Base-by-base conservation (phyloP, 2,113 vertebrate species). In the Anolis sagrei region DNA sequence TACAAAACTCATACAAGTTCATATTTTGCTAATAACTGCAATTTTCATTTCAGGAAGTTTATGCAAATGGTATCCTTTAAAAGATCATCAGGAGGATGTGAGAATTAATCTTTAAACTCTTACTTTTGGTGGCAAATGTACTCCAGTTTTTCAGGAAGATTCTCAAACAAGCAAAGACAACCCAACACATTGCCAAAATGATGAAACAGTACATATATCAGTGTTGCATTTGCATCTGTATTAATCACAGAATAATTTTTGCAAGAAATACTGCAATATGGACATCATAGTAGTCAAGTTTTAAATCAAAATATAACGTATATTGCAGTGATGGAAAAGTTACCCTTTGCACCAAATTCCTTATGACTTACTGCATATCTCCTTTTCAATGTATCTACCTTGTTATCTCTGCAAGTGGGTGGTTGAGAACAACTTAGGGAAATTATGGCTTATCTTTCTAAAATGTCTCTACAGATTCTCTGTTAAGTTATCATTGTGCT, bases 1-100 rank as follows among this genome's bases (percentile, higher is more conserved):
- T 75, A 48, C 4, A 9, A 61, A 64, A 62, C 18, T 27, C 3
- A 27, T 64, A 34, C 39, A 39, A 27, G 23, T 27, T 11, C 7
- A 36, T 19, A 1, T 80, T 80, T 66, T 48, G 36, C 48, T 23
- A 6, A 76, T 18, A 76, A 76, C 29, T 25, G 19, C n/a, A 62
- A 74, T 83, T 68, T 87, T 91, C 81, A 89, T 74, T 69, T 82
- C 72, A 97, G 96, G 93, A 91, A 79, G 1, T 61, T 76, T n/a
- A 36, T 34, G 32, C 82, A 85, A 73, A 51, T 69, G 76, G 87
- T 75, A 88, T 11, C 27, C 81, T 23, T 64, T 85, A 87, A 89
- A 77, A 86, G 86, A 84, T 21, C 92, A 89, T n/a, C 75, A 92
- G 2, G 73, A 92, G 2, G 73, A 87, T n/a, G 66, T 82, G 78